Conservation (phyloP, 2,797 vertebrate genomes). For the Peromyscus melanophrys region DNA sequence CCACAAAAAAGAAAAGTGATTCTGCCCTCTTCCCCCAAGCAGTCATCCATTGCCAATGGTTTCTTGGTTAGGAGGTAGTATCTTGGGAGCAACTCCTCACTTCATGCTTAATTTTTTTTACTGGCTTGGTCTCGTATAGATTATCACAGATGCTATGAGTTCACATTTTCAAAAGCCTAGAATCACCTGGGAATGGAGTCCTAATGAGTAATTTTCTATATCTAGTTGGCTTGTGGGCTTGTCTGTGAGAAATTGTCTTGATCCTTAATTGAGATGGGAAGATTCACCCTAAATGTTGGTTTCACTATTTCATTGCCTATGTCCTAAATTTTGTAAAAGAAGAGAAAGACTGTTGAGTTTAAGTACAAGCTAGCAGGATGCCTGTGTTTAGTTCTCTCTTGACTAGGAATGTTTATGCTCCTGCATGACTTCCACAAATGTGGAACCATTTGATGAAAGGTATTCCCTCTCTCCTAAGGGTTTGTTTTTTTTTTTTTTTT, state of each 20-base stretch:
- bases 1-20: neutral
- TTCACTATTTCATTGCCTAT: neutral
- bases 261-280: neutral
- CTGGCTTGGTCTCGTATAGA: neutral
- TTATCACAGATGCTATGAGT: neutral
- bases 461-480: neutral
- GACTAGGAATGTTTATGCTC: neutral
- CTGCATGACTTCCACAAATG: neutral
- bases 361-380: neutral
- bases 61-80: neutral
- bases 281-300: neutral
- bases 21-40: fast-evolving
- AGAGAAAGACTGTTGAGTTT: neutral
- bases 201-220: neutral
- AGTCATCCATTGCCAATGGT: neutral
- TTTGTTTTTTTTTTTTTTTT: too few relatives aligned
- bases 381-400: neutral
- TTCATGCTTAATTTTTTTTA: neutral
- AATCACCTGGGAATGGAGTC: neutral
- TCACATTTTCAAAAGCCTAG: neutral
- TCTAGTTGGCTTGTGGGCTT: neutral
- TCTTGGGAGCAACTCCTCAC: neutral
- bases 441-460: too few relatives aligned
- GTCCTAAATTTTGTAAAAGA: neutral
- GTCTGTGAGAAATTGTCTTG: neutral